Evolutionary conservation across 2,888 invertebrate species (phyloP).

Genomic region (Drosophila neotestacea): DNA sequence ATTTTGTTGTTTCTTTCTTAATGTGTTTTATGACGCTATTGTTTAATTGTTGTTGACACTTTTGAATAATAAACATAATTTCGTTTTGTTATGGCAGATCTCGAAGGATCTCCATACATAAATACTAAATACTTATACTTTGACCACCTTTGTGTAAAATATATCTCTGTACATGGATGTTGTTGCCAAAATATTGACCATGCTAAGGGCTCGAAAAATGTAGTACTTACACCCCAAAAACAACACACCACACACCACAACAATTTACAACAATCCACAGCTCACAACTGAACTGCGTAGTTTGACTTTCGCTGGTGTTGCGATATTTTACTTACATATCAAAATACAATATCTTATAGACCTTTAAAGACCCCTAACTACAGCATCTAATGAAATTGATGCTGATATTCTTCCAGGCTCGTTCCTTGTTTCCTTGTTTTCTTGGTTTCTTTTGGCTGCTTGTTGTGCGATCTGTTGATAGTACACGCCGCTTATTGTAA

Average conservation of each 20-base stretch:
- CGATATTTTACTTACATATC: conserved; percentile 38
- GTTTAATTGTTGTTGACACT: conserved; percentile 72
- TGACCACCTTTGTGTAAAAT: conserved; percentile 51
- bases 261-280: conserved; percentile 5
- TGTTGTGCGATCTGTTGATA: conserved; percentile 61
- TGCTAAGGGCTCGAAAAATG: conserved; percentile 44
- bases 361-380: conserved; percentile 36
- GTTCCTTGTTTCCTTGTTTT: conserved; percentile 28
- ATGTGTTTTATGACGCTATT: conserved; percentile 58
- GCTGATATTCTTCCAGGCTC: conserved; percentile 36
- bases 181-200: conserved; percentile 43
- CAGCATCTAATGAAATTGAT: conserved; percentile 31
- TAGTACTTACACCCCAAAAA: conserved; percentile 48
- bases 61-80: conserved; percentile 56
- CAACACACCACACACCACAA: conserved; percentile 22
- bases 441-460: conserved; percentile 60
- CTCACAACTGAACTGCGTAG: conserved; percentile 49
- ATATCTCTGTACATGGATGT: conserved; percentile 57
- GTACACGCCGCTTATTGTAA: conserved; percentile 57
- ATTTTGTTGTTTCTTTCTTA: conserved; percentile 67
- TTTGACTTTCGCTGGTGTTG: conserved; percentile 71
- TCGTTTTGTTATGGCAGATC: conserved; percentile 54
- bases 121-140: background rate
- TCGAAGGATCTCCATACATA: conserved; percentile 22
- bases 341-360: conserved; percentile 22